Conservation (phyloP, 37 sponge, comb jelly and placozoan genomes). For the Tethya wilhelma region DNA sequence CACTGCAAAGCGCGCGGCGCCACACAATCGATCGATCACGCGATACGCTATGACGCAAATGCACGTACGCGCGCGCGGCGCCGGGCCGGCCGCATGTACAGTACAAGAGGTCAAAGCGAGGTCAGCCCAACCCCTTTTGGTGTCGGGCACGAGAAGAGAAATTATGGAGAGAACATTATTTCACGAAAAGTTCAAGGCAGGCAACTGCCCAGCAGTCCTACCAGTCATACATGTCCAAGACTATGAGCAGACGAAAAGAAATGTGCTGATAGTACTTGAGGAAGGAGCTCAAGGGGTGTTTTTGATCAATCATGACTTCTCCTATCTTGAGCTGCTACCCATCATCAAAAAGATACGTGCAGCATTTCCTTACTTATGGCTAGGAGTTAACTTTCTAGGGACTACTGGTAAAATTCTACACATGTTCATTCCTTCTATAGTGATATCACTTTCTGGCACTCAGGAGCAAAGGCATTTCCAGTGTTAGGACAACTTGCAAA, state of each 20-base stretch:
- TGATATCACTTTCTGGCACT: too few species aligned
- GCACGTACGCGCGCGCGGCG: too few species aligned
- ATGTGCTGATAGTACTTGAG: background rate
- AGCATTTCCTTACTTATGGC: slow-evolving; percentile 16
- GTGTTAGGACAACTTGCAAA: slow-evolving; percentile 5
- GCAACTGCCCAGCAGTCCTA: slow-evolving; percentile 1
- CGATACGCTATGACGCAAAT: too few species aligned
- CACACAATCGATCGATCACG: too few species aligned
- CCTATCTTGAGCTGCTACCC: background rate
- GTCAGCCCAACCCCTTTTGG: too few species aligned
- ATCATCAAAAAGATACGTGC: slow-evolving; percentile 2
- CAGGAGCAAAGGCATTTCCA: background rate
- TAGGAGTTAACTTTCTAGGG: slow-evolving; percentile 34
- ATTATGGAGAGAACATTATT: background rate
- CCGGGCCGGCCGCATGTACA: too few species aligned
- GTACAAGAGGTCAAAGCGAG: too few species aligned
- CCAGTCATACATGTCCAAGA: slow-evolving; percentile 26
- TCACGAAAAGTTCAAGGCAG: slow-evolving; percentile 15
- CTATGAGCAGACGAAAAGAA: slow-evolving; percentile 12
- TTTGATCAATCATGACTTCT: slow-evolving; percentile 35
- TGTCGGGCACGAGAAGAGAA: too few species aligned
- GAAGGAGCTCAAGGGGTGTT: slow-evolving; percentile 34
- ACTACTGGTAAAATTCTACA: background rate
- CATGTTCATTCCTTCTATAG: too few species aligned
- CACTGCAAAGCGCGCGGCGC: too few species aligned